Evolutionary conservation across 2,797 vertebrate genomes (phyloP), one percentile per base, ranked within the genome.

Genomic region (Crocidura indochinensis): DNA sequence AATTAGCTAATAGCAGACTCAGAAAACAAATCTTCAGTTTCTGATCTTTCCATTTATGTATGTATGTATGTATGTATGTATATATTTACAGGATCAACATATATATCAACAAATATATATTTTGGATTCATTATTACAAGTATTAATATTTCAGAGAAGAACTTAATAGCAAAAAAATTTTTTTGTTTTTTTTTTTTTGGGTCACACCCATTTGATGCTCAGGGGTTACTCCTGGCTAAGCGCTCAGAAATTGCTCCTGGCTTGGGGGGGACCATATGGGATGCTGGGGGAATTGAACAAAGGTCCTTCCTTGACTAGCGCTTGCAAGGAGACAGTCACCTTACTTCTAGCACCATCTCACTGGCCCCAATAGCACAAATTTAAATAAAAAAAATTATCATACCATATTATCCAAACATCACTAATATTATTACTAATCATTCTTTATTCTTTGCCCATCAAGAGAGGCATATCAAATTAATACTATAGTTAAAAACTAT

Each of bases 391-490:
- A 69, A 81, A 79, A 56, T 69, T 81, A 27, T 8, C 29, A 62
- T 24, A 29, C 1, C 49, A 38, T 44, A 84, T 47, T 47, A 56
- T 44, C 29, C 49, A 26, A 90, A 80, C 75, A 22, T 49, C 15
- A 76, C 60, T 31, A 15, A 78, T 64, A 72, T 10, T 87, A 65
- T 67, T 64, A 86, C 38, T 72, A 72, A 83, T n/a, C 10, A 24
- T 20, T 87, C 44, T 72, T 87, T 17, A 77, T 19, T 4, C 5
- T 72, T 81, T 72, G 26, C 1, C 22, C 31, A 87, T 27, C 9
- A 71, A 68, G 92, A 95, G 51, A 84, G 77, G 10, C 22, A 27
- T 31, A 69, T 78, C 74, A 80, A 65, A 74, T 87, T 75, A 91
- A 80, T 17, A 69, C 14, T 85, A 86, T 7, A 79, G 56, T 65